Evolutionary conservation across 2,797 vertebrate genomes (phyloP), one percentile per base, ranked within the genome.

Genomic region (Halcyon leucocephala): DNA sequence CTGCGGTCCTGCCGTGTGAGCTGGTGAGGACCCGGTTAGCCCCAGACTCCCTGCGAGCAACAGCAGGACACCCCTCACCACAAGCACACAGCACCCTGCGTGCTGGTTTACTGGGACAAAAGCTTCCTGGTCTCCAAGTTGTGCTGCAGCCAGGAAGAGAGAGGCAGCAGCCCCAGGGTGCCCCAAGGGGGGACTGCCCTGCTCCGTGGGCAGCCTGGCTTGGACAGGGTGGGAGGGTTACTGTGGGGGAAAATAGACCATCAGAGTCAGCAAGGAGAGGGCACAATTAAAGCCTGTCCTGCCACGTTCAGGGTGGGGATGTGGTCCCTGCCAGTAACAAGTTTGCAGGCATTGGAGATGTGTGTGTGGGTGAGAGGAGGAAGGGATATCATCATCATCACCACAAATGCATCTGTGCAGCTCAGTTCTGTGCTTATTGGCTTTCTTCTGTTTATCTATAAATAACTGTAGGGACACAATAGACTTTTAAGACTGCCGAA

Each of bases 401-500:
- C n/a, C 62, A 82, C 90, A 92, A 80, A 92, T 88, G 90, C 95
- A 91, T 90, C 78, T 84, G 72, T 82, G 79, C 79, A 65, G 87
- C 85, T 86, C 77, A 61, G 20, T 77, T 93, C 91, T 42, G 44
- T 54, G 73, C 90, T 96, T 90, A 94, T 85, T 95, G 95, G 91
- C 93, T 95, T 96, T 95, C 84, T 93, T 94, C 92, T 94, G 84
- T 96, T 97, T 96, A 93, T 96, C 94, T 91, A 89, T 95, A 95
- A 96, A 96, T 97, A 97, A 97, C 96, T 96, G 91, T 4, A 0
- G 92, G 92, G 77, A 96, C 97, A 96, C 93, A 96, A 95, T 84
- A 97, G 94, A 94, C 95, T 96, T 96, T 82, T 86, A 97, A 89
- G 91, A 86, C 92, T 82, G 86, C 90, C 62, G 83, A 94, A 93